These are phyloP conservation scores for Byasa hedistus DNA, from an alignment of 2,888 invertebrate genomes.

Conservation along the genomic window DNA sequence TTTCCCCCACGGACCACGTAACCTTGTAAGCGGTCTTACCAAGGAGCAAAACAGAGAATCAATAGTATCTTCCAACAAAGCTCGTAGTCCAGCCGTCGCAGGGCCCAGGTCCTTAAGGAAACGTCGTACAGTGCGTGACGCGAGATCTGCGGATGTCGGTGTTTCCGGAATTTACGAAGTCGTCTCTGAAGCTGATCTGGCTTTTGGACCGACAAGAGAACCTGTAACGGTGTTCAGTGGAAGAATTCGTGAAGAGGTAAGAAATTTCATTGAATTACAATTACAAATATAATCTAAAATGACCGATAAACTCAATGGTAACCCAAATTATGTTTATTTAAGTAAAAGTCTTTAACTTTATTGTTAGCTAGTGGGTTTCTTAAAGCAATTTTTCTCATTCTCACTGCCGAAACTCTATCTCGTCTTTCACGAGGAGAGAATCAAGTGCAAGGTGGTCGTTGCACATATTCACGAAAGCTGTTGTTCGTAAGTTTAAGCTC, in stretches of 20 bases:
- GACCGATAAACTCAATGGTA: too few relatives aligned
- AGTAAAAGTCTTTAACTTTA: too few relatives aligned
- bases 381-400: too few relatives aligned
- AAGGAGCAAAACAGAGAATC: constrained; percentile 46
- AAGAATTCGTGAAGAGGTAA: constrained; percentile 88
- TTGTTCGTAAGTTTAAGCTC: too few relatives aligned
- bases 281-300: too few relatives aligned
- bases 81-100: constrained; percentile 74
- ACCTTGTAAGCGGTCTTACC: constrained; percentile 77
- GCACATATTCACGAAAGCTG: too few relatives aligned
- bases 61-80: constrained; percentile 71
- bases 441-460: too few relatives aligned
- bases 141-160: constrained; percentile 91
- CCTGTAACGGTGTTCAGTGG: constrained; percentile 94
- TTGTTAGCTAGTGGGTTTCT: too few relatives aligned
- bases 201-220: constrained; percentile 92
- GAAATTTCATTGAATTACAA: background rate
- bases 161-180: constrained; percentile 94
- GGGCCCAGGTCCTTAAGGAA: constrained; percentile 80
- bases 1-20: constrained; percentile 89
- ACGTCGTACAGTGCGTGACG: constrained; percentile 85
- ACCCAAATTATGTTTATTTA: too few relatives aligned
- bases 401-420: too few relatives aligned
- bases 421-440: too few relatives aligned
- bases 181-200: constrained; percentile 94